Percentiles rank a stretch among this genome's conserved stretches.
Evolutionary conservation across 2,113 vertebrate species (phyloP).

Genomic region (Miniopterus natalensis): DNA sequence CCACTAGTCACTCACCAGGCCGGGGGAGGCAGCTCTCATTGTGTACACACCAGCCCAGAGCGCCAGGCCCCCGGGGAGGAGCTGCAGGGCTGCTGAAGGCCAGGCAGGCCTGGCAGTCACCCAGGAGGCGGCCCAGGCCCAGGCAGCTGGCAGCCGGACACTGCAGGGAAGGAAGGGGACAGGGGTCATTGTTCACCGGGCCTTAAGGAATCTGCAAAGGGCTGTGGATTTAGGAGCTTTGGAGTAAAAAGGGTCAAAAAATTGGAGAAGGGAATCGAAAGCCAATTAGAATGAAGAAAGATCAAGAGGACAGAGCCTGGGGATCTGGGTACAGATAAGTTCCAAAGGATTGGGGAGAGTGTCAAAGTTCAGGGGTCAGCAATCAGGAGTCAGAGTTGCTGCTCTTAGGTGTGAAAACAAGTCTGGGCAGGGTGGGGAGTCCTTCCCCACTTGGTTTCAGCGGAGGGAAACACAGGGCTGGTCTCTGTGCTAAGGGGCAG

Average conservation of each 20-base stretch:
- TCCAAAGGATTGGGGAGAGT: not conserved
- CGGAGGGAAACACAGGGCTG: not conserved
- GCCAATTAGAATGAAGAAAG: not conserved
- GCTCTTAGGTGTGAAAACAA: not conserved
- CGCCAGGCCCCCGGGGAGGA: slow-evolving; percentile 89
- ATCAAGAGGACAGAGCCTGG: not conserved
- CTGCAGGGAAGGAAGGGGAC: slow-evolving; percentile 80
- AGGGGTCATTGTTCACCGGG: not conserved
- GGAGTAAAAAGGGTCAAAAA: not conserved
- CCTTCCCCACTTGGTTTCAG: not conserved
- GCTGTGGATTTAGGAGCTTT: not conserved
- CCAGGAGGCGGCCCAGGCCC: slow-evolving; percentile 93
- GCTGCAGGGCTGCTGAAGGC: slow-evolving; percentile 91
- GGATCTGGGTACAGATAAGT: not conserved
- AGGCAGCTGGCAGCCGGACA: slow-evolving; percentile 94
- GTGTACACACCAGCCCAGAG: slow-evolving; percentile 97
- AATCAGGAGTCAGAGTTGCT: not conserved
- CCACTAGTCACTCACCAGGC: slow-evolving; percentile 89
- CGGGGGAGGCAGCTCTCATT: slow-evolving; percentile 95
- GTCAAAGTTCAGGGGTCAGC: not conserved
- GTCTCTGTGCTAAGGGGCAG: not conserved
- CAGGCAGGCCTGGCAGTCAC: slow-evolving; percentile 95
- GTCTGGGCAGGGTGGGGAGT: not conserved
- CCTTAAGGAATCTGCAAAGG: not conserved
- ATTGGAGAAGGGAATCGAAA: not conserved